Percentiles rank a stretch among this genome's conserved stretches.
Evolutionary conservation across 2,888 invertebrate genomes (phyloP).

Genomic region (Rhynchonema sp.): DNA sequence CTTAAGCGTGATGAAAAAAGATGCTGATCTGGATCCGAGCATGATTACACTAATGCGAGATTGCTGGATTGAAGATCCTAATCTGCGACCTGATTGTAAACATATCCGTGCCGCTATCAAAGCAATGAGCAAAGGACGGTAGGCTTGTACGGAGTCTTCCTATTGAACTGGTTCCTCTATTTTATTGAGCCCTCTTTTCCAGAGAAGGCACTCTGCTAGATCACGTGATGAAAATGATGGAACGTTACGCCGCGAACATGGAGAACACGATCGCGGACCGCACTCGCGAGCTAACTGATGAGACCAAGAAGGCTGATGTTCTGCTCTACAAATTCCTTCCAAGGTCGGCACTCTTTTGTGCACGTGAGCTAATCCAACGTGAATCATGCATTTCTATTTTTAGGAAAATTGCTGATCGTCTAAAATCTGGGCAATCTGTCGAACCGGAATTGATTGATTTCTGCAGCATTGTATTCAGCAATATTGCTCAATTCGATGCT

Average conservation of each 20-base stretch:
- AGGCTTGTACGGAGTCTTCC: constrained; percentile 17
- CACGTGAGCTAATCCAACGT: too few species aligned
- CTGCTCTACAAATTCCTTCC: constrained; percentile 44
- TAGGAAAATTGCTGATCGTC: too few species aligned
- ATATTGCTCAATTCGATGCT: too few species aligned
- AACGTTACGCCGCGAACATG: constrained; percentile 81
- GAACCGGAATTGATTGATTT: too few species aligned
- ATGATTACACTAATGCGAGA: constrained; percentile 46
- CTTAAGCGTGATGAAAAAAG: not conserved
- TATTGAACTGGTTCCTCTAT: not conserved
- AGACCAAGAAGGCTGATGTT: constrained; percentile 74
- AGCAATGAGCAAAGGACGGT: constrained; percentile 72
- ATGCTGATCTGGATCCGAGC: not conserved
- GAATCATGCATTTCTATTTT: too few species aligned
- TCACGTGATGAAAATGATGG: constrained; percentile 95
- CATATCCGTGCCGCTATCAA: constrained; percentile 66
- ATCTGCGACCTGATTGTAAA: constrained; percentile 69
- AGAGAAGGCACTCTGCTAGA: constrained; percentile 89
- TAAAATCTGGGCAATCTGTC: too few species aligned
- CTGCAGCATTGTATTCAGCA: too few species aligned
- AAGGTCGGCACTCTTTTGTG: constrained; percentile 30
- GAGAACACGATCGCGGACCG: constrained; percentile 78
- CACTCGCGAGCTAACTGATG: constrained; percentile 75
- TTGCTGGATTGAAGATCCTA: constrained; percentile 78
- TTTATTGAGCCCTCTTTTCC: constrained; percentile 8